phyloP scores from a whole-genome alignment of 92 coral and sea anemone genomes.

The Phymanthus crucifer region DNA sequence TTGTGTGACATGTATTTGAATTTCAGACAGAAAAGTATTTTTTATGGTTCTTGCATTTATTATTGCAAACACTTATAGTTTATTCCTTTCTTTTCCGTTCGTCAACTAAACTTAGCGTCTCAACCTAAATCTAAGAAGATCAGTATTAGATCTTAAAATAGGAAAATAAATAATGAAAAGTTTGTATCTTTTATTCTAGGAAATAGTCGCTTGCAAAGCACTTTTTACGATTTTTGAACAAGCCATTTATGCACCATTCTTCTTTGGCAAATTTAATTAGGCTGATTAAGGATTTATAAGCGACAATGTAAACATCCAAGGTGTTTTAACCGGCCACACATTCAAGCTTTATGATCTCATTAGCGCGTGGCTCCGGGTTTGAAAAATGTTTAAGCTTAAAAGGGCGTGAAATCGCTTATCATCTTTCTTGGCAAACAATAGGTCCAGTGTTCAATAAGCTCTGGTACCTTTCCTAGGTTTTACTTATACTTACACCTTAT shows the following conservation, averaged over 20 bases:
- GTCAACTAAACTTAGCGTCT: too few species aligned
- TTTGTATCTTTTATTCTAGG: not conserved
- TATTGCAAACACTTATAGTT: too few species aligned
- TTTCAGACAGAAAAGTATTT: too few species aligned
- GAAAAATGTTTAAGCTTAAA: not conserved
- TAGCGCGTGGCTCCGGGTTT: not conserved
- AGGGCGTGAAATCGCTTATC: not conserved
- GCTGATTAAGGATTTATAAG: slow-evolving; percentile 28
- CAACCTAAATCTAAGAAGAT: too few species aligned
- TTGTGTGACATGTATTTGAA: too few species aligned
- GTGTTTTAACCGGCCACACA: slow-evolving; percentile 8
- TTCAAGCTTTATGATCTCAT: slow-evolving; percentile 18
- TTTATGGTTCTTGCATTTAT: too few species aligned
- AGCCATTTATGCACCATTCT: slow-evolving; percentile 18
- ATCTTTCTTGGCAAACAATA: not conserved
- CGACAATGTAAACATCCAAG: slow-evolving; percentile 27
- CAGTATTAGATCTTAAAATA: too few species aligned
- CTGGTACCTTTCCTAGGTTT: not conserved
- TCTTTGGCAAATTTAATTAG: slow-evolving; percentile 37
- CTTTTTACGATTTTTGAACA: slow-evolving; percentile 3
- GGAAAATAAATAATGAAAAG: too few species aligned
- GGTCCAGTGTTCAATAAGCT: not conserved
- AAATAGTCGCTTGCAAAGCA: not conserved
- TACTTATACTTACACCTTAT: not conserved
- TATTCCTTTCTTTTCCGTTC: too few species aligned